Evolutionary conservation across 2,888 invertebrate species (phyloP), one percentile per base, ranked within the genome.

Genomic region (Netelia virgata): DNA sequence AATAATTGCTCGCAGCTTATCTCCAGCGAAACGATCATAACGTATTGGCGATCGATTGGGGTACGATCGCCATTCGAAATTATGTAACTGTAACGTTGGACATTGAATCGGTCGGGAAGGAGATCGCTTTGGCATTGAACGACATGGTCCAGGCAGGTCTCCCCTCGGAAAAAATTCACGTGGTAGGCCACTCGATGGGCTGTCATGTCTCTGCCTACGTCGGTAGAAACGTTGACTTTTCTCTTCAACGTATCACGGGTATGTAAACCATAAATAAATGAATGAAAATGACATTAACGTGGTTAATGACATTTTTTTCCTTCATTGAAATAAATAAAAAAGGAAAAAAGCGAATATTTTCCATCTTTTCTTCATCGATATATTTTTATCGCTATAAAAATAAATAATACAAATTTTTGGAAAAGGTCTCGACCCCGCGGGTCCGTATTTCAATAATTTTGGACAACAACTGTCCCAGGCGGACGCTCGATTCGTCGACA

Each of bases 401-500:
- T 36, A 36, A 36, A 43, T 43, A n/a, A n/a, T n/a, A n/a, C n/a
- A n/a, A n/a, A 50, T 73, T 50, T 28, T 59, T 43, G 20, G 50
- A 14, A 92, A 93, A 53, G 95, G 93, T 0, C 86, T 95, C 5
- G 95, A 95, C 88, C 94, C 95, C 0, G 95, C 95, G 0, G 94
- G 94, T 84, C 95, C 95, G 0, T 91, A 94, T 1, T 94, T 93
- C 90, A 94, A 94, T 87, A 90, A 94, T 1, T 73, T 93, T 0
- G 91, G 91, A 0, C 75, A 84, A 0, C 92, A 92, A 0, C 88
- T 95, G 53, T 63, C 87, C 0, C 1, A 87, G 0, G 20, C 86
- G 0, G 95, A 94, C 74, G 95, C 95, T 0, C 18, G 23, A 0
- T 95, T 94, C 85, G 95, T 95, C 36, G 95, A 95, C 87, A 90